Percentiles rank a stretch among this genome's conserved stretches.
These are phyloP conservation scores for Fragariocoptes setiger DNA, from an alignment of 1,140 invertebrate species.

Conservation along the genomic window DNA sequence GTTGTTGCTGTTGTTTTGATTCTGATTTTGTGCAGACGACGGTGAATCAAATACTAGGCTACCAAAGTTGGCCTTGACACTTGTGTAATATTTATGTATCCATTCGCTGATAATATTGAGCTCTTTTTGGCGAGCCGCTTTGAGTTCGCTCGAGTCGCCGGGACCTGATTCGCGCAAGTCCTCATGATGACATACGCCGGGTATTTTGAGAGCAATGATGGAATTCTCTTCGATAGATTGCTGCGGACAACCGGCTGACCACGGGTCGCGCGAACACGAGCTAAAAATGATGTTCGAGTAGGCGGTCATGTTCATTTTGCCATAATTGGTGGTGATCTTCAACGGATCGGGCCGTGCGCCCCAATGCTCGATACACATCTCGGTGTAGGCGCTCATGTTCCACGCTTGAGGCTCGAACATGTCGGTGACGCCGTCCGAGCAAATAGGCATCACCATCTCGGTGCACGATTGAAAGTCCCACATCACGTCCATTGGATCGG, in stretches of 20 bases:
- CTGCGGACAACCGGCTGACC: constrained; percentile 62
- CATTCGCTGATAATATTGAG: constrained; percentile 30
- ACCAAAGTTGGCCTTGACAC: too few species aligned
- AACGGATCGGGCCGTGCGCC: constrained; percentile 29
- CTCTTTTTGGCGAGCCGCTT: constrained; percentile 30
- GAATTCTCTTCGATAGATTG: constrained; percentile 27
- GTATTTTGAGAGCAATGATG: constrained; percentile 39
- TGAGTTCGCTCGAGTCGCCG: constrained; percentile 34
- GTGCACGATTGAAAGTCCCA: constrained; percentile 61
- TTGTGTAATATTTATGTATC: constrained; percentile 20
- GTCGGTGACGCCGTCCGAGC: constrained; percentile 34
- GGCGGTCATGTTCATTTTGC: constrained; percentile 32
- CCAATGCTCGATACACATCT: constrained; percentile 34
- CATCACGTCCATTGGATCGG: constrained; percentile 11
- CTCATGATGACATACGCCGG: constrained; percentile 65
- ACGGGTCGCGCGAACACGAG: constrained; percentile 67
- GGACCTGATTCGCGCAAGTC: constrained; percentile 40
- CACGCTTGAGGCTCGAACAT: constrained; percentile 48
- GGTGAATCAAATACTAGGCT: too few species aligned
- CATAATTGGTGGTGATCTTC: constrained; percentile 38
- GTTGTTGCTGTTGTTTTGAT: too few species aligned
- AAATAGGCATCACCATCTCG: constrained; percentile 83
- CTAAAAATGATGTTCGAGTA: constrained; percentile 58
- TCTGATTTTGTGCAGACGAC: too few species aligned
- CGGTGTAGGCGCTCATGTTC: constrained; percentile 31